phyloP scores from a whole-genome alignment of 2,113 vertebrate species.

The Cyprinodon variegatus region DNA sequence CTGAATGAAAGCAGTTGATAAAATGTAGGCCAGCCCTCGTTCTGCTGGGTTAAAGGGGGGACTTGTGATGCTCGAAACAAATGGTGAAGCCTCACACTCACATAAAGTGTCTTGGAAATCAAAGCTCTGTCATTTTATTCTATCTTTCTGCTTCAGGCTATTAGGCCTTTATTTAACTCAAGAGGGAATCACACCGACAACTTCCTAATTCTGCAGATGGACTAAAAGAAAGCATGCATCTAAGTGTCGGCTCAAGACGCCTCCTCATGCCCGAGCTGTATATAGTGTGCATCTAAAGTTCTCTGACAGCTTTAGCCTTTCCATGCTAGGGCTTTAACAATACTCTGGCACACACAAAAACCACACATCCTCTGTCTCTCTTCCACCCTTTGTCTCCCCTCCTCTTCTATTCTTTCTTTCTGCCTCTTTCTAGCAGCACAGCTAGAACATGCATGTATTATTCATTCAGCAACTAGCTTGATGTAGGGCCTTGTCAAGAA shows the following conservation, averaged over 20 bases:
- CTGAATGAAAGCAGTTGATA: conserved; percentile 58
- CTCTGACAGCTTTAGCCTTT: conserved; percentile 70
- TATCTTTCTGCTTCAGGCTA: conserved; percentile 11
- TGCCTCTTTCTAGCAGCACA: conserved; percentile 49
- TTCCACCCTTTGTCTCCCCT: conserved; percentile 19
- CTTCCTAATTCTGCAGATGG: conserved; percentile 24
- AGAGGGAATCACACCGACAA: conserved; percentile 25
- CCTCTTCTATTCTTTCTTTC: conserved; percentile 4
- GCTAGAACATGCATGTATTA: conserved; percentile 74
- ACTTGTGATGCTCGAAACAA: conserved; percentile 30
- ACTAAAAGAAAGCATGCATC: conserved; percentile 8
- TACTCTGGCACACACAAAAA: conserved; percentile 34
- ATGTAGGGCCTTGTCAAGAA: conserved; percentile 76
- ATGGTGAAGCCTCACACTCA: conserved; percentile 30
- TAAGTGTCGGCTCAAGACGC: conserved; percentile 28
- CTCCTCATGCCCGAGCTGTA: conserved; percentile 27
- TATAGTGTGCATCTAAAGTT: conserved; percentile 60
- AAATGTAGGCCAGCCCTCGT: conserved; percentile 65
- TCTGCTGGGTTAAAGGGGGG: conserved; percentile 55
- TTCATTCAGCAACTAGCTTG: conserved; percentile 74
- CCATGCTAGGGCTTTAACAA: conserved; percentile 51
- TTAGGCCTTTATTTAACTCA: conserved; percentile 15
- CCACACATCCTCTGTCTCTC: conserved; percentile 29
- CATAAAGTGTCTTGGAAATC: conserved; percentile 14
- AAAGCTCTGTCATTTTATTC: conserved; percentile 32